Base-by-base conservation (phyloP, 2,888 invertebrate species). In the Lycocerus yunnanus region DNA sequence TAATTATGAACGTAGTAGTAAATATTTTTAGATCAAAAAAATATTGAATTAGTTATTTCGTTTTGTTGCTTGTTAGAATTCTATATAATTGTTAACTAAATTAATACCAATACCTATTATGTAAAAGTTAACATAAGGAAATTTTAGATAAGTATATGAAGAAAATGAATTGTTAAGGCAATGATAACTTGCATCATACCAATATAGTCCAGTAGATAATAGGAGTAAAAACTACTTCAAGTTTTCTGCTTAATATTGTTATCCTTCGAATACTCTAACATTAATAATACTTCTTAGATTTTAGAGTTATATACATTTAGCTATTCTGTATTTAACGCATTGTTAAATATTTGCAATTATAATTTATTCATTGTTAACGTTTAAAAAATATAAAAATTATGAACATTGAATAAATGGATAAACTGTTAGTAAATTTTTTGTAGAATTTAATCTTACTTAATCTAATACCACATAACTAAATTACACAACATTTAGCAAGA, bases 151-250 rank as follows among this genome's bases (percentile, higher is more conserved):
- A 73, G 67, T 73, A 73, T 76, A 76, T 76, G 69, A 67, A 18
- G 61, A 71, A 74, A 66, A 63, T 69, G 70, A 74, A 72, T 73
- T 76, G 73, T 76, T 76, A 68, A 70, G 65, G 70, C 68, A 76
- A 76, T 73, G 76, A 73, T 73, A 73, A 69, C 66, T 71, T 76
- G 69, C 70, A 73, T 76, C 73, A 78, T 72, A 77, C 75, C 74
- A 80, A 83, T 82, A 82, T 85, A 85, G 85, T 85, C 84, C 85
- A 85, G 84, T 85, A 85, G 84, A 75, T 61, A 77, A 80, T 85
- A 85, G 85, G 85, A 85, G 84, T 85, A 84, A 84, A 43, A 84
- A 84, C 77, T 81, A 83, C 81, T 81, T 82, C 80, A 79, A 80
- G 77, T 77, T 82, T 82, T 81, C 82, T 20, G 80, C 82, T 82